Percentiles rank a stretch among this genome's conserved stretches.
Conservation (phyloP, 2,797 vertebrate genomes). For the Dipus sagitta region DNA sequence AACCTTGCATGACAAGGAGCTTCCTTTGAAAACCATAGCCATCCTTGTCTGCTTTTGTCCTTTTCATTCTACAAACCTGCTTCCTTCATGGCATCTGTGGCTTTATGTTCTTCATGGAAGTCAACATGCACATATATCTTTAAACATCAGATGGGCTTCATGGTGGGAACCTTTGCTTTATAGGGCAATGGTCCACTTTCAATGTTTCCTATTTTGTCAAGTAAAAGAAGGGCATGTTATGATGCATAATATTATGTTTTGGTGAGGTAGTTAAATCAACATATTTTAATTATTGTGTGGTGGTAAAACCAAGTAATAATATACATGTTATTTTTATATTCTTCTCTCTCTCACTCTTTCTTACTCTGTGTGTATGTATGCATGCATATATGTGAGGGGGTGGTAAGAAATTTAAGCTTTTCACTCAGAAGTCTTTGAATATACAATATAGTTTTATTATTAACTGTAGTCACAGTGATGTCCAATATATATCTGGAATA, state of each 20-base stretch:
- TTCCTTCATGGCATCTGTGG: background rate
- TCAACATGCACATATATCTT: background rate
- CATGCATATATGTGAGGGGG: background rate
- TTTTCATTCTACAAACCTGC: background rate
- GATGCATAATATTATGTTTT: background rate
- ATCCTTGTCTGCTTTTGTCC: fast-evolving
- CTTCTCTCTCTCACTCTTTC: too few relatives aligned
- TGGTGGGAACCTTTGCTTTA: background rate
- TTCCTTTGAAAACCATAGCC: background rate
- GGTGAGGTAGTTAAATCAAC: background rate
- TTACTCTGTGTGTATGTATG: background rate
- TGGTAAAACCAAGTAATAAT: background rate
- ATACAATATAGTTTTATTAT: too few relatives aligned
- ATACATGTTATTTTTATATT: too few relatives aligned
- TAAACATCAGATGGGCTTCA: background rate
- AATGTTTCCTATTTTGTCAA: background rate
- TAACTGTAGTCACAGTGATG: background rate
- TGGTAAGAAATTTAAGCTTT: background rate
- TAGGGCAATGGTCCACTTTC: background rate
- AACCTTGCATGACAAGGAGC: background rate
- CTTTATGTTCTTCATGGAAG: background rate
- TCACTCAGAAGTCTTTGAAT: background rate
- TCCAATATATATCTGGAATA: background rate
- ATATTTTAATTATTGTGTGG: background rate
- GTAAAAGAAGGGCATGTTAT: background rate